Conservation (phyloP, 2,113 vertebrate genomes). For the Meriones unguiculatus region DNA sequence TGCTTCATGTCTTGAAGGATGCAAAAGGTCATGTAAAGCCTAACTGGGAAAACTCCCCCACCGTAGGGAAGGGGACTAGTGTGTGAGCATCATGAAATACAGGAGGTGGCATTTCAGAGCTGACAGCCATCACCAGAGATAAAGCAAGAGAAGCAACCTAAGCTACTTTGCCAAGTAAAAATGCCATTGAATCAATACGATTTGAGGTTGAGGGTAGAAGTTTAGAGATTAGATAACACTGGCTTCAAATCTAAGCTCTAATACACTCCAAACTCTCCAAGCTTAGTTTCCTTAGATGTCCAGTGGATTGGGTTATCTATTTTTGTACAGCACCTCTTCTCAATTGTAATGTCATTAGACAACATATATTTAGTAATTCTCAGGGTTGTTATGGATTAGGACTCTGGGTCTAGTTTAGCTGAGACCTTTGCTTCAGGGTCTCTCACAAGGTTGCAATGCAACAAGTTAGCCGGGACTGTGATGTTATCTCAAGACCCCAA, state of each 20-base stretch:
- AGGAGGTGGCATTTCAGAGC: not conserved
- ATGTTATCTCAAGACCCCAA: not conserved
- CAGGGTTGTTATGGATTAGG: not conserved
- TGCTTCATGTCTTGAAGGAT: conserved; percentile 8
- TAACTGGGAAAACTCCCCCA: not conserved
- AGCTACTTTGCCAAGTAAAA: not conserved
- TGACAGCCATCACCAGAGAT: not conserved
- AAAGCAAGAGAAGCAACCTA: not conserved
- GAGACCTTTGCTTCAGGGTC: not conserved
- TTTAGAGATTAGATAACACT: conserved; percentile 36
- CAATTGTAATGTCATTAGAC: conserved; percentile 1
- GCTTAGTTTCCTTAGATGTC: not conserved
- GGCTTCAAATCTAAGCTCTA: conserved; percentile 42
- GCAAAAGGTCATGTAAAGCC: not conserved
- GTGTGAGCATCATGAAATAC: not conserved
- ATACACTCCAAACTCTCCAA: not conserved
- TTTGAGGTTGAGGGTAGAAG: not conserved
- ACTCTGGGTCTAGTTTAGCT: not conserved
- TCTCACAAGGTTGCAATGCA: not conserved
- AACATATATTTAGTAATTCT: not conserved
- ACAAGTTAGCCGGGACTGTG: not conserved
- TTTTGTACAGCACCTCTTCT: not conserved
- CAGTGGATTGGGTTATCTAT: not conserved
- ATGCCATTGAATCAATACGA: not conserved
- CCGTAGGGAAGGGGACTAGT: not conserved